phyloP scores from a whole-genome alignment of 2,113 vertebrate genomes.

The Eublepharis macularius region DNA sequence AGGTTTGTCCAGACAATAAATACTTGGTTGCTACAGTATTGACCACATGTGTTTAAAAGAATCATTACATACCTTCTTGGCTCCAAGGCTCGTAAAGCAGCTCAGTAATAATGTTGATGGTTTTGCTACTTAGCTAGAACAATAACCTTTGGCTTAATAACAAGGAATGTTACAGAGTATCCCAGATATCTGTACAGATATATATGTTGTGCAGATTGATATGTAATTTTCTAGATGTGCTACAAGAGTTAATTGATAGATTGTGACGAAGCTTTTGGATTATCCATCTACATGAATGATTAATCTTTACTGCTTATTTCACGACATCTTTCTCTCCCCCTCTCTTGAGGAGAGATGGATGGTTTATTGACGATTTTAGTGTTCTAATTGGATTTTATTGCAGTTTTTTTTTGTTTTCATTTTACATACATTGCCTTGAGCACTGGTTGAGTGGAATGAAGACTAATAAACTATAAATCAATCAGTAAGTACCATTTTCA shows the following conservation, averaged over 20 bases:
- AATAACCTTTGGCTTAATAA: neutral
- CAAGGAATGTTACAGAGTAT: neutral
- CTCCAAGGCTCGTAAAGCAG: neutral
- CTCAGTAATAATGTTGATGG: neutral
- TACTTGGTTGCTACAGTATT: neutral
- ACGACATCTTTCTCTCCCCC: neutral
- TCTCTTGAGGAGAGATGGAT: neutral
- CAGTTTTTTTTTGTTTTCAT: neutral
- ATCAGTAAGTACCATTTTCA: neutral
- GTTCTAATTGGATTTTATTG: neutral
- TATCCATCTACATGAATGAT: neutral
- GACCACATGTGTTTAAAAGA: constrained; percentile 22
- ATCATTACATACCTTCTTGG: constrained; percentile 7
- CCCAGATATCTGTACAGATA: neutral
- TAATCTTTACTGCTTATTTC: neutral
- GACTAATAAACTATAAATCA: neutral
- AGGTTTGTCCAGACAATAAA: constrained; percentile 12
- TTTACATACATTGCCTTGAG: neutral
- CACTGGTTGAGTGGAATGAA: neutral
- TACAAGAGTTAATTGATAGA: neutral
- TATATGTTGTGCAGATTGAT: neutral
- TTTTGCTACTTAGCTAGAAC: constrained; percentile 2
- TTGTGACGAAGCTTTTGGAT: neutral
- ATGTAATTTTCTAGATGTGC: neutral
- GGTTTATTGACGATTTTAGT: neutral